A percentile compares a stretch with the other conserved stretches of the same genome.
These are phyloP conservation scores for Dicrurus megarhynchus DNA, from an alignment of 2,113 vertebrate species.

Conservation along the genomic window DNA sequence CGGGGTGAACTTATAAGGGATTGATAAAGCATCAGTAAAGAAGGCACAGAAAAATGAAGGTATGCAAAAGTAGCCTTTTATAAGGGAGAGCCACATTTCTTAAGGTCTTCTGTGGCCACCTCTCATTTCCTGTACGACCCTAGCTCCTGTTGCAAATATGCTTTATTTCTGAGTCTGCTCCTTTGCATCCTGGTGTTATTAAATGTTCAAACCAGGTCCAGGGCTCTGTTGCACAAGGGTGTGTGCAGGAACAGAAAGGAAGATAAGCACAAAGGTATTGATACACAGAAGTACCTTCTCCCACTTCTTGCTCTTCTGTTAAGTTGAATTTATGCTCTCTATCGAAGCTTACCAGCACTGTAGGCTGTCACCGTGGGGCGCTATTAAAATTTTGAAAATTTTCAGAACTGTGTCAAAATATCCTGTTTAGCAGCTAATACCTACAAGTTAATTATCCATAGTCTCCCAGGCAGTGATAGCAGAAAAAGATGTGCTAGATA, in stretches of 20 bases:
- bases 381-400: not conserved
- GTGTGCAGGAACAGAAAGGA: not conserved
- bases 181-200: not conserved
- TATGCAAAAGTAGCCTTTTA: not conserved
- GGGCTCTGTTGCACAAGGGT: not conserved
- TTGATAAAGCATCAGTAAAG: not conserved
- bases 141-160: not conserved
- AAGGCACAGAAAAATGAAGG: not conserved
- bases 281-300: not conserved
- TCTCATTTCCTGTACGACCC: not conserved
- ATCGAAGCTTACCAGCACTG: not conserved
- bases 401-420: not conserved
- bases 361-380: not conserved
- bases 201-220: not conserved
- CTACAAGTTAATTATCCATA: not conserved
- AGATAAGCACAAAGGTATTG: not conserved
- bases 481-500: not conserved
- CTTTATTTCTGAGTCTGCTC: not conserved
- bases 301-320: not conserved
- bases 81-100: not conserved
- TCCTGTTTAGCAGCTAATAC: not conserved
- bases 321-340: not conserved
- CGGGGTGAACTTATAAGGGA: not conserved
- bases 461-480: not conserved
- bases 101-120: not conserved